Evolutionary conservation across 2,113 vertebrate genomes (phyloP).

Genomic region (Eurypyga helias): DNA sequence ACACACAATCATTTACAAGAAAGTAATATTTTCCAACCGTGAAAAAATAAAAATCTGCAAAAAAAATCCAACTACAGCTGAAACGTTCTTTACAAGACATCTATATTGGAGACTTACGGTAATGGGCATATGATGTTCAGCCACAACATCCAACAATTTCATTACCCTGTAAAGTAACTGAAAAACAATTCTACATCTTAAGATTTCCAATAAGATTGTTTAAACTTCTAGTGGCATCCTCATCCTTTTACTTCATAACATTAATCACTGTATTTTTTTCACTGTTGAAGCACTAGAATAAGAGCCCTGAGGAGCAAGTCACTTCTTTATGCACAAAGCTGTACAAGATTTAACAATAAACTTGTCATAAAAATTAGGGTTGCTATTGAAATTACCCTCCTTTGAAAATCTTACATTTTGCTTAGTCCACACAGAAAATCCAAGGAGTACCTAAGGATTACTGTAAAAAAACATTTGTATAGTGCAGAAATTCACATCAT

Average conservation of each 20-base stretch:
- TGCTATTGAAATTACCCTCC: background rate
- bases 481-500: background rate
- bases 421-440: background rate
- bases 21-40: background rate
- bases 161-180: background rate
- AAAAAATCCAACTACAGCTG: background rate
- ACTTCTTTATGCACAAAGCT: background rate
- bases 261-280: background rate
- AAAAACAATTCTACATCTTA: conserved; percentile 1
- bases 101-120: conserved; percentile 60
- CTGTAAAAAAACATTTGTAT: background rate
- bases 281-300: background rate
- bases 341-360: background rate
- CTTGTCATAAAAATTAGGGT: background rate
- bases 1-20: conserved; percentile 8
- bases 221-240: background rate
- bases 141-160: conserved; percentile 8
- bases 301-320: background rate
- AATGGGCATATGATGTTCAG: conserved; percentile 76
- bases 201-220: conserved; percentile 5
- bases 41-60: background rate
- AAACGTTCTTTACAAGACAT: conserved; percentile 55
- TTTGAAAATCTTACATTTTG: background rate
- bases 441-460: background rate
- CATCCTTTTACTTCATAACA: background rate